These are phyloP conservation scores for Emberiza fucata DNA, from an alignment of 2,113 vertebrate genomes.

Conservation along the genomic window DNA sequence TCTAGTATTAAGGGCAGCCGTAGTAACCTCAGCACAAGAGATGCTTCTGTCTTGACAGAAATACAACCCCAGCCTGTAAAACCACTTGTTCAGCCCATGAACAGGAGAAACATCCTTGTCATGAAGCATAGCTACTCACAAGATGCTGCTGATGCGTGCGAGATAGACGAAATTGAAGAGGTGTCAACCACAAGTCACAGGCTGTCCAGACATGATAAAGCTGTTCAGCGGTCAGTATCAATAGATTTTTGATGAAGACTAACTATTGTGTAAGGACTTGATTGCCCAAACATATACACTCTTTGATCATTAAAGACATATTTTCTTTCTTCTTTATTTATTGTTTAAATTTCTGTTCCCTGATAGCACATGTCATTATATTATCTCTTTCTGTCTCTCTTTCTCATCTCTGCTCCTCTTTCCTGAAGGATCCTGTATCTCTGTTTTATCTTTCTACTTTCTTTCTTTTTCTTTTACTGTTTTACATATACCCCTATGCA, in stretches of 20 bases:
- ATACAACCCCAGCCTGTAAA: conserved; percentile 86
- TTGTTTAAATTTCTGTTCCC: conserved; percentile 45
- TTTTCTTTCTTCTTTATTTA: conserved; percentile 19
- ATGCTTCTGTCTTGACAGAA: conserved; percentile 86
- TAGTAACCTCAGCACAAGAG: conserved; percentile 89
- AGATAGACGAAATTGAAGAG: conserved; percentile 95
- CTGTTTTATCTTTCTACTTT: background rate
- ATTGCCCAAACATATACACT: conserved; percentile 42
- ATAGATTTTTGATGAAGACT: conserved; percentile 86
- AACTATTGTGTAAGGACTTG: conserved; percentile 66
- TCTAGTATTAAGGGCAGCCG: conserved; percentile 90
- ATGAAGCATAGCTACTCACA: conserved; percentile 99
- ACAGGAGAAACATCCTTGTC: conserved; percentile 93
- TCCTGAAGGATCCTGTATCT: background rate
- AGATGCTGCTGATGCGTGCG: conserved; percentile 88
- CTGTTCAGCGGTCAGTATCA: conserved; percentile 99
- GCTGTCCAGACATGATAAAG: conserved; percentile 94
- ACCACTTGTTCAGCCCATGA: conserved; percentile 82
- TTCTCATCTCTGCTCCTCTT: background rate
- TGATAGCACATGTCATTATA: conserved; percentile 1
- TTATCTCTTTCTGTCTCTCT: background rate
- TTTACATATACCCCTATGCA: background rate
- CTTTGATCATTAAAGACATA: background rate
- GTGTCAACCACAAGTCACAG: conserved; percentile 97
- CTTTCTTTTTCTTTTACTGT: conserved; percentile 36